phyloP scores from a whole-genome alignment of 2,113 vertebrate genomes.

The Xiphophorus maculatus region DNA sequence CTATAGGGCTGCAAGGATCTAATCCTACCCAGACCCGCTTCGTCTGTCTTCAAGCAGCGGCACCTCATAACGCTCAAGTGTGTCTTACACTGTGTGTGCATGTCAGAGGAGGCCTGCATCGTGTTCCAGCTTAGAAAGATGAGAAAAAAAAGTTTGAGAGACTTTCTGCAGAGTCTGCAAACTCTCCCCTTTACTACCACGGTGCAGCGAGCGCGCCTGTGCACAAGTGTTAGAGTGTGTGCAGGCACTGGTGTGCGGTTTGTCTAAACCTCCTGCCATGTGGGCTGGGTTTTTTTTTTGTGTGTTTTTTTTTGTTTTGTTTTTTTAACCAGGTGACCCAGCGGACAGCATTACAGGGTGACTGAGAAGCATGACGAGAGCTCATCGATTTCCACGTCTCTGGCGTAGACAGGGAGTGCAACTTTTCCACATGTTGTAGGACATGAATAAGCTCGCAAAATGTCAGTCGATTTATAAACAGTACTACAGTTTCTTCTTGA shows the following conservation, averaged over 20 bases:
- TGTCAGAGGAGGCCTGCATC: constrained; percentile 57
- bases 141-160: constrained; percentile 10
- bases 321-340: constrained; percentile 58
- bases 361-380: constrained; percentile 54
- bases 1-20: constrained; percentile 44
- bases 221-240: constrained; percentile 14
- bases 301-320: constrained; percentile 28
- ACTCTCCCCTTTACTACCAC: constrained; percentile 12
- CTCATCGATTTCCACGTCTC: constrained; percentile 59
- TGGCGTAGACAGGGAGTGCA: neutral
- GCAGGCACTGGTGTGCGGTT: constrained; percentile 24
- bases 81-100: constrained; percentile 29
- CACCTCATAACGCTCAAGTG: constrained; percentile 72
- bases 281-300: constrained; percentile 50
- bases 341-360: constrained; percentile 48
- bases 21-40: constrained; percentile 72
- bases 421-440: constrained; percentile 7
- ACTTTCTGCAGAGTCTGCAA: constrained; percentile 59
- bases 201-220: constrained; percentile 13
- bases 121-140: constrained; percentile 36
- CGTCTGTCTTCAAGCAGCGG: constrained; percentile 75
- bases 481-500: neutral
- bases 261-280: constrained; percentile 53
- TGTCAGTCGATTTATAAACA: neutral
- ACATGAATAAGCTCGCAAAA: neutral